Conservation (phyloP, 2,797 vertebrate genomes). For the Cyclopterus lumpus region DNA sequence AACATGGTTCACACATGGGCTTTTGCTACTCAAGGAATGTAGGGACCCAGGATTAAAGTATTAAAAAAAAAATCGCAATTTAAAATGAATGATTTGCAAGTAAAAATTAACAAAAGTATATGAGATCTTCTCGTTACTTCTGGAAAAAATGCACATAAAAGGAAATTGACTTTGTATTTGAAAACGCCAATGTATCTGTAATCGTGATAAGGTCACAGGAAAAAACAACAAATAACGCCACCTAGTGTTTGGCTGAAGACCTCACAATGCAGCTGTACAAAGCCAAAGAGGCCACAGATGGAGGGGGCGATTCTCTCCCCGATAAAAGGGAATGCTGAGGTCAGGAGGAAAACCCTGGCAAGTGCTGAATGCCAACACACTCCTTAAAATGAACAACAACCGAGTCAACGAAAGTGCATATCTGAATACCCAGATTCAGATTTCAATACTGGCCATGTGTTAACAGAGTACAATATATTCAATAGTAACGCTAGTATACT, state of each 20-base stretch:
- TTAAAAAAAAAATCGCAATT: neutral
- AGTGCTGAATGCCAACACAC: slow-evolving; percentile 43
- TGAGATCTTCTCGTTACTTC: neutral
- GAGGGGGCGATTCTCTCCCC: slow-evolving; percentile 5
- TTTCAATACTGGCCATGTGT: neutral
- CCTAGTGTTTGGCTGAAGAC: slow-evolving; percentile 49
- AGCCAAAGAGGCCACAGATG: slow-evolving; percentile 47
- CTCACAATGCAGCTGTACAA: slow-evolving; percentile 54
- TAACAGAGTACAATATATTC: neutral
- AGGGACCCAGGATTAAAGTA: neutral
- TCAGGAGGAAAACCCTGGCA: slow-evolving; percentile 66
- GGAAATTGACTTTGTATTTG: neutral
- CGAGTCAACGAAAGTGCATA: neutral
- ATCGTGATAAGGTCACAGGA: neutral
- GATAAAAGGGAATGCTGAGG: slow-evolving; percentile 79
- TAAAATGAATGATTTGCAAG: too few species aligned
- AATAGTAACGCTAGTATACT: rapidly evolving
- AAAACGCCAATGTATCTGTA: neutral
- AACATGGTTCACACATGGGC: neutral
- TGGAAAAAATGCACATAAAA: neutral
- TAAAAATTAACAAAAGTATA: neutral
- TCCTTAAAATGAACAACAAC: slow-evolving; percentile 38
- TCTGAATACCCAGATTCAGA: neutral
- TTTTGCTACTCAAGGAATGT: neutral
- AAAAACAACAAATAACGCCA: slow-evolving; percentile 62